Evolutionary conservation across 2,888 invertebrate genomes (phyloP), one percentile per base, ranked within the genome.

Genomic region (Actias luna): DNA sequence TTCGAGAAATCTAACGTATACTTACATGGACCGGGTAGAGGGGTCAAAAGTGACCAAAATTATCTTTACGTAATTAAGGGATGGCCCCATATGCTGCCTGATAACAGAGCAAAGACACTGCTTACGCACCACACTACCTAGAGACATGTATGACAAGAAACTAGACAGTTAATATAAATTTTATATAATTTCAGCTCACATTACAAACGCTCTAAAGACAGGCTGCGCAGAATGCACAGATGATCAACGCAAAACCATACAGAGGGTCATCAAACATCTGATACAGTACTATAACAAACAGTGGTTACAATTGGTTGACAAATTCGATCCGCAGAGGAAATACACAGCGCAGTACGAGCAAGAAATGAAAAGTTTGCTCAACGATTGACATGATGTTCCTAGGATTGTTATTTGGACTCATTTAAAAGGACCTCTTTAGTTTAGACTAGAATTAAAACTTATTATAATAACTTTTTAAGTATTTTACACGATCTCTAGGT

Each of bases 211-310:
- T 0, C 78, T 93, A 0, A 82, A 85, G 63, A 82, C 81, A 5
- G 91, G 89, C 0, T 93, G 93, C 68, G 69, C 74, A 0, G 87
- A 85, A 65, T 93, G 93, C 71, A 86, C 87, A 0, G 74, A 74
- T 0, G 74, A 72, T 0, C 93, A 93, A 59, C 83, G 82, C 1
- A 70, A 71, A 1, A 85, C 85, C 1, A 83, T 88, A 33, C 77
- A 82, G 0, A 85, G 84, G 27, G 92, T 93, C 0, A 88, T 92
- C 71, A 73, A 72, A 2, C 84, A 90, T 67, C 72, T 92, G 52
- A 80, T 89, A 58, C 83, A 84, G 10, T 65, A 89, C n/a, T 90
- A 93, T 39, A 74, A 75, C 0, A 70, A 73, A 0, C 80, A 75
- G 50, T 93, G 92, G 92, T 65, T 77, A 36, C 75, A 85, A 62